phyloP scores from a whole-genome alignment of 2,113 vertebrate genomes.

The Rhinopithecus roxellana region DNA sequence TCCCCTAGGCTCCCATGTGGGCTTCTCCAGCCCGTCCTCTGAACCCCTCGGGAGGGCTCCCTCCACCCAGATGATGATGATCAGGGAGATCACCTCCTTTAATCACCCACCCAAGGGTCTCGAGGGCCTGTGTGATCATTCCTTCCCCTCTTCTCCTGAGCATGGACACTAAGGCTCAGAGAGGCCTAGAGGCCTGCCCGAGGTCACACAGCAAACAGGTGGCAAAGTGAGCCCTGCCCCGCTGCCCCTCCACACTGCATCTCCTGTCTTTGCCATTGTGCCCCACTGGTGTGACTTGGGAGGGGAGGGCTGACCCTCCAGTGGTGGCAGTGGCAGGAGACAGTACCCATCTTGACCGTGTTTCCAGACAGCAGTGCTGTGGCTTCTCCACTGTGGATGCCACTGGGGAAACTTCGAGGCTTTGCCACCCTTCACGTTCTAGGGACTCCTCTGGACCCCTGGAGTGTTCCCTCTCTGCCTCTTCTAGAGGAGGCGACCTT shows the following conservation, averaged over 20 bases:
- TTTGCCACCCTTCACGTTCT: not conserved
- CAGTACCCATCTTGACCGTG: not conserved
- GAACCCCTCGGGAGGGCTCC: not conserved
- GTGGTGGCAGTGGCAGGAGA: not conserved
- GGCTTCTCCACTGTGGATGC: too few species aligned
- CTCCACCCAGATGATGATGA: too few species aligned
- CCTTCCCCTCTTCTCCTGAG: not conserved
- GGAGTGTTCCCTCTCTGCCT: not conserved
- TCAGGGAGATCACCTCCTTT: not conserved
- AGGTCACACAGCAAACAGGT: not conserved
- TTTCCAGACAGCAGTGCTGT: not conserved
- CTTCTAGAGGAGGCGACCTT: not conserved
- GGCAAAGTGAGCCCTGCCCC: not conserved
- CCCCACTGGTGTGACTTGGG: not conserved
- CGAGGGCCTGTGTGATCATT: not conserved
- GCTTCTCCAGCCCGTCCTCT: not conserved
- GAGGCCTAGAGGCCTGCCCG: not conserved
- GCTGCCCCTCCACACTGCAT: too few species aligned
- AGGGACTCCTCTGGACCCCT: not conserved
- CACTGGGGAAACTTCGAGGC: not conserved
- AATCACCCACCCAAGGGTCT: not conserved
- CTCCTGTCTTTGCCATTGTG: not conserved
- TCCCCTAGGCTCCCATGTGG: not conserved
- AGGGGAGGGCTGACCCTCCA: fast-evolving
- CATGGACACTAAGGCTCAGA: not conserved